A percentile compares a stretch with the other conserved stretches of the same genome.
phyloP scores from a whole-genome alignment of 2,797 vertebrate genomes.

The Apogon talboti region DNA sequence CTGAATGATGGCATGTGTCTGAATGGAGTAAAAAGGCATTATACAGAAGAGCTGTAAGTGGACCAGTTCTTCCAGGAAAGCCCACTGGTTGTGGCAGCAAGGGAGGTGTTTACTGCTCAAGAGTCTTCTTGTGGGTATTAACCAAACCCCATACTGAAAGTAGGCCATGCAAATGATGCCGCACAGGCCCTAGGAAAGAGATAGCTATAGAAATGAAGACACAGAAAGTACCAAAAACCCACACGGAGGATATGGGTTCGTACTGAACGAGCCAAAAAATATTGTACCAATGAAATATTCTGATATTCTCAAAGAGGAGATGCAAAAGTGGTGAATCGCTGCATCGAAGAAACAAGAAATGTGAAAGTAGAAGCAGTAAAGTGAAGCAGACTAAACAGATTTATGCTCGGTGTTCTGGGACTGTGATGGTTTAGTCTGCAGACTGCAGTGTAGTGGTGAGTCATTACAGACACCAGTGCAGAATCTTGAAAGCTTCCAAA shows the following conservation, averaged over 20 bases:
- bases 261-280: slow-evolving; percentile 38
- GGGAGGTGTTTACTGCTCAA: slow-evolving; percentile 79
- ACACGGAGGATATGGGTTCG: slow-evolving; percentile 58
- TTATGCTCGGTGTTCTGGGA: slow-evolving; percentile 52
- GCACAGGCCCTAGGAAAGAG: slow-evolving; percentile 59
- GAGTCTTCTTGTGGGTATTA: slow-evolving; percentile 80
- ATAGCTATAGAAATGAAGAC: slow-evolving; percentile 53
- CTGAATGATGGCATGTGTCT: slow-evolving; percentile 15
- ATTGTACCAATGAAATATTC: slow-evolving; percentile 17
- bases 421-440: slow-evolving; percentile 53
- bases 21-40: slow-evolving; percentile 33
- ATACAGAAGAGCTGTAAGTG: slow-evolving; percentile 66
- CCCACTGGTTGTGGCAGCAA: slow-evolving; percentile 57
- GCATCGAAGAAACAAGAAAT: slow-evolving; percentile 40
- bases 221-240: slow-evolving; percentile 45
- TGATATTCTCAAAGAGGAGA: slow-evolving; percentile 38
- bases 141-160: slow-evolving; percentile 72
- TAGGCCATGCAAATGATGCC: slow-evolving; percentile 82
- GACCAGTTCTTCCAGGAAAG: slow-evolving; percentile 72
- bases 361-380: slow-evolving; percentile 52
- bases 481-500: slow-evolving; percentile 51
- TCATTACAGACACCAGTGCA: slow-evolving; percentile 58
- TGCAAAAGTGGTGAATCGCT: slow-evolving; percentile 51
- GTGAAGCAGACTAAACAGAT: slow-evolving; percentile 60
- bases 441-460: slow-evolving; percentile 56